Percentiles rank a stretch among this genome's conserved stretches.
These are phyloP conservation scores for Chionis minor DNA, from an alignment of 2,113 vertebrate species.

Conservation along the genomic window DNA sequence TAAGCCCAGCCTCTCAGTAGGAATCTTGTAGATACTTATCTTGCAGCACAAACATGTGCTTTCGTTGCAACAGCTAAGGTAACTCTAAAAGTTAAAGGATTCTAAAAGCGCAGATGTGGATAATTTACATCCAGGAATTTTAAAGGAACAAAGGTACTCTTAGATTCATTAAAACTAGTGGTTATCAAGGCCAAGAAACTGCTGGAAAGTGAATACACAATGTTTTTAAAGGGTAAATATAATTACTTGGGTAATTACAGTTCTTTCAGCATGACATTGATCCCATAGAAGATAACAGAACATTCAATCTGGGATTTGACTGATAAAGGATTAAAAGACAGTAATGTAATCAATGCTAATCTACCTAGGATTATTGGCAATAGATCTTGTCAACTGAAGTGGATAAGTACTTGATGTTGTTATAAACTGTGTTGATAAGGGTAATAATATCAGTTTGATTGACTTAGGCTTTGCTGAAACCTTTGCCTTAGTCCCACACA, in stretches of 20 bases:
- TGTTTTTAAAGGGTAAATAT: neutral
- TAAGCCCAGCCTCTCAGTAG: neutral
- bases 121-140: neutral
- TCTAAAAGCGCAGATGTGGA: neutral
- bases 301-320: neutral
- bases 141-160: neutral
- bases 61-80: neutral
- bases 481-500: neutral
- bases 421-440: neutral
- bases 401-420: neutral
- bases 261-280: neutral
- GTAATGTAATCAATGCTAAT: constrained; percentile 12
- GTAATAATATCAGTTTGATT: neutral
- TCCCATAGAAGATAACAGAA: neutral
- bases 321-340: neutral
- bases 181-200: neutral
- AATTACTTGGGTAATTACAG: neutral
- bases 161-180: neutral
- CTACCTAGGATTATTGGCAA: neutral
- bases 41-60: neutral
- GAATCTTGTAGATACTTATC: neutral
- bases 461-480: neutral
- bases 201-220: neutral
- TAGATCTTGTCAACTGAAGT: neutral
- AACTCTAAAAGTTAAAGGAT: neutral